phyloP scores from a whole-genome alignment of 2,797 vertebrate genomes.

The Synaphobranchus kaupii region DNA sequence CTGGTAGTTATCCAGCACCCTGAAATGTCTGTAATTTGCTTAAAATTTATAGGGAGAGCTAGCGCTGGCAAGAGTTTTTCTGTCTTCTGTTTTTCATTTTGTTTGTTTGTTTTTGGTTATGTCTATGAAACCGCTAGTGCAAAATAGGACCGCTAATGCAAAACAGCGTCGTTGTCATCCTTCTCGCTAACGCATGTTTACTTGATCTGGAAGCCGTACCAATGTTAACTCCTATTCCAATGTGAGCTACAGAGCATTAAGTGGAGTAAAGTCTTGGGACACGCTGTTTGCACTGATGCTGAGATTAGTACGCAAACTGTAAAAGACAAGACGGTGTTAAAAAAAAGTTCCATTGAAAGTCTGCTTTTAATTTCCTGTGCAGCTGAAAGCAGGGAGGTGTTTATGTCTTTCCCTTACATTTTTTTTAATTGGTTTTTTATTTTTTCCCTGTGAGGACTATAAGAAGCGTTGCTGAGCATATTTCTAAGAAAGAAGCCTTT shows the following conservation, averaged over 20 bases:
- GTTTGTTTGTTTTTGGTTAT: neutral
- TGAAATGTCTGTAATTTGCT: conserved; percentile 34
- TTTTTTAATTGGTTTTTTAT: neutral
- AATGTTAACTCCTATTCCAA: neutral
- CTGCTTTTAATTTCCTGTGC: neutral
- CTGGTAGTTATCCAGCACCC: conserved; percentile 33
- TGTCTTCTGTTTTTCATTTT: neutral
- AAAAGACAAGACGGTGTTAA: neutral
- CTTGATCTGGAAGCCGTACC: neutral
- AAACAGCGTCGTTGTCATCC: too few relatives aligned
- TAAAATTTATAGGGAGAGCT: conserved; percentile 31
- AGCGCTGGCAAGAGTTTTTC: neutral
- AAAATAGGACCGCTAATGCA: neutral
- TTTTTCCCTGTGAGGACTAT: neutral
- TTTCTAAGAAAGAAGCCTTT: neutral
- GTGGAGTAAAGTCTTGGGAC: neutral
- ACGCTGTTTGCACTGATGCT: neutral
- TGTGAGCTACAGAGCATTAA: neutral
- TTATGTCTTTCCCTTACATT: neutral
- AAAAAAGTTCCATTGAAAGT: neutral
- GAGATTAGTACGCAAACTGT: neutral
- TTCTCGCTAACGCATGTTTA: neutral
- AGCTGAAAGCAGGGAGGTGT: neutral
- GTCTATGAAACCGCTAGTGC: neutral
- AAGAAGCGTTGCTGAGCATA: neutral